Conservation (phyloP, 2,113 vertebrate genomes). For the Rhynchomys soricoides region DNA sequence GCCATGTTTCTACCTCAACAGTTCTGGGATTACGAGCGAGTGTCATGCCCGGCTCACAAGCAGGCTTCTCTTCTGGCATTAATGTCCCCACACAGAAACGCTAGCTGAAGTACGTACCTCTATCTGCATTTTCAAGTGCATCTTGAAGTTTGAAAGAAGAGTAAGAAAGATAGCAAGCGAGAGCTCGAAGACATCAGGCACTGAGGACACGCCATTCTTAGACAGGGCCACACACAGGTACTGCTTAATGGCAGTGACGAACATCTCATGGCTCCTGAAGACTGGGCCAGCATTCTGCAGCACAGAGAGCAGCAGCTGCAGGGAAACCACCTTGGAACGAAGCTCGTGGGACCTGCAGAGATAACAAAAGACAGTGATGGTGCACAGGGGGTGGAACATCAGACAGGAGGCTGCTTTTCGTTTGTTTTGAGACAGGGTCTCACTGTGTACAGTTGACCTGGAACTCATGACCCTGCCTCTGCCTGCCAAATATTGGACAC, state of each 20-base stretch:
- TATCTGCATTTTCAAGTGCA: conserved; percentile 99
- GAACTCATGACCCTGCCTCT: not conserved
- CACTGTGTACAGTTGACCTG: not conserved
- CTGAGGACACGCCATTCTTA: conserved; percentile 97
- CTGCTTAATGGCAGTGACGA: conserved; percentile 98
- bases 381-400: accelerated
- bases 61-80: not conserved
- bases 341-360: conserved; percentile 94
- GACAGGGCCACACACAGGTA: conserved; percentile 98
- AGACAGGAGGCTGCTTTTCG: not conserved
- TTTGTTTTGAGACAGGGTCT: not conserved
- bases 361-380: not conserved
- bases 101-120: conserved; percentile 88
- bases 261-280: conserved; percentile 98
- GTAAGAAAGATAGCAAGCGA: conserved; percentile 98
- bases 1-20: not conserved
- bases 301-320: conserved; percentile 96
- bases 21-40: not conserved
- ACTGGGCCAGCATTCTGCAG: conserved; percentile 96
- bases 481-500: not conserved
- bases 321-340: conserved; percentile 96
- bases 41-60: not conserved
- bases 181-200: conserved; percentile 98
- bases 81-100: not conserved
- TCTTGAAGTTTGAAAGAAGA: conserved; percentile 97